Base-by-base conservation (phyloP, 1,140 invertebrate species). In the Drosophila aff. region DNA sequence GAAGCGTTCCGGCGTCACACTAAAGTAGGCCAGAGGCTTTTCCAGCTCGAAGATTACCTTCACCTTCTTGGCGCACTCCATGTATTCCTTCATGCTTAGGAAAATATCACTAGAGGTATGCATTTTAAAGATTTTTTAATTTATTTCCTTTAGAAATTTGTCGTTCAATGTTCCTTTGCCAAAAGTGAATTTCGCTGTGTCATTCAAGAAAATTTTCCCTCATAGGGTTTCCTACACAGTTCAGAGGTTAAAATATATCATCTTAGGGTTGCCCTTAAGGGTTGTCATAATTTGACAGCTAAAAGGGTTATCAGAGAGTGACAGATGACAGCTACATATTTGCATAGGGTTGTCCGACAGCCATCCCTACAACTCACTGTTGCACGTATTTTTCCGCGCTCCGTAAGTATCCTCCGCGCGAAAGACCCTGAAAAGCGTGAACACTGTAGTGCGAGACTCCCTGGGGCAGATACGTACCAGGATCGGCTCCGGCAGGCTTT, bases 1-100 rank as follows among this genome's bases (percentile, higher is more conserved):
- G 1, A 55, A 40, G 36, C 33, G 53, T 16, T 55, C 53, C 36
- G 36, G 21, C 15, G 53, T 40, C 53, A 55, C 21, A 55, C 53
- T 55, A 2, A 55, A 55, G 33, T n/a, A 55, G 15, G 9, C 21
- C 53, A 55, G 2, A 10, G 33, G 33, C 4, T 40, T 10, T 16
- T 15, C 18, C 2, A 40, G 8, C 9, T 16, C 0, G 4, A 40
- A 23, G 1, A 9, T 11, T 38, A 55, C 21, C 8, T 23, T 10
- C 0, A 6, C 31, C 8, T 10, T 16, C 21, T 16, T 4, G 33
- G 36, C 33, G 9, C 0, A 11, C 15, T 40, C 16, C 9, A 40
- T 11, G 36, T 40, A 57, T 4, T 40, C 53, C 21, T 26, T 15
- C 36, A 57, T 8, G 15, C 40, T 10, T 0, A 57, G 5, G 15